A percentile compares a stretch with the other conserved stretches of the same genome.
Conservation (phyloP, 2,113 vertebrate species). For the Pseudopipra pipra region DNA sequence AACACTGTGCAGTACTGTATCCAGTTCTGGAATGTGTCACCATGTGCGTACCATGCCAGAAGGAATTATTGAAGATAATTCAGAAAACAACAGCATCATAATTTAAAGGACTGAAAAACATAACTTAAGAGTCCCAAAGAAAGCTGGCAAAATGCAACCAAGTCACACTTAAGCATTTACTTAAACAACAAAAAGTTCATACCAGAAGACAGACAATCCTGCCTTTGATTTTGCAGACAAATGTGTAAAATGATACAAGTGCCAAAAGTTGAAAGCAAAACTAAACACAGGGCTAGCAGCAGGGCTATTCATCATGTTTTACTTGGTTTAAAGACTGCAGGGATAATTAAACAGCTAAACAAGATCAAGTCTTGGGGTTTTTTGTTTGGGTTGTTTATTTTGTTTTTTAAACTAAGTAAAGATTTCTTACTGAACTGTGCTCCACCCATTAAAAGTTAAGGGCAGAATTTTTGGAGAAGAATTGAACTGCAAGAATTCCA, state of each 20-base stretch:
- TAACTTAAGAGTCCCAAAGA: not conserved
- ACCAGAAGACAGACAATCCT: not conserved
- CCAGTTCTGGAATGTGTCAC: not conserved
- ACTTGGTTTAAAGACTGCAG: not conserved
- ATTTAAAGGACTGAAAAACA: not conserved
- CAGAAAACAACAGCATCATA: not conserved
- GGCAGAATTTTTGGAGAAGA: not conserved
- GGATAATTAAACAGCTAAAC: not conserved
- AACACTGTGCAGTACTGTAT: not conserved
- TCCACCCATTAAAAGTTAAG: not conserved
- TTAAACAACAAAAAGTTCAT: not conserved
- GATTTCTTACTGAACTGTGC: not conserved
- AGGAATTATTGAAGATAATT: not conserved
- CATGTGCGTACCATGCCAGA: not conserved
- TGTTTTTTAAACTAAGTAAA: not conserved
- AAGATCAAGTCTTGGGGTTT: accelerated
- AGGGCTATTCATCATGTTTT: not conserved
- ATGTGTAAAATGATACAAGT: not conserved
- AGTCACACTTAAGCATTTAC: not conserved
- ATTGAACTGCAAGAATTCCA: not conserved
- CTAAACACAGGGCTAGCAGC: not conserved
- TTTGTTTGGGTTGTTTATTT: not conserved
- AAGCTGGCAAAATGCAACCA: not conserved
- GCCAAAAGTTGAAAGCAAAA: not conserved
- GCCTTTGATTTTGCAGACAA: not conserved